Evolutionary conservation across 2,888 invertebrate genomes (phyloP), one percentile per base, ranked within the genome.

Genomic region (Drosophila anceps): DNA sequence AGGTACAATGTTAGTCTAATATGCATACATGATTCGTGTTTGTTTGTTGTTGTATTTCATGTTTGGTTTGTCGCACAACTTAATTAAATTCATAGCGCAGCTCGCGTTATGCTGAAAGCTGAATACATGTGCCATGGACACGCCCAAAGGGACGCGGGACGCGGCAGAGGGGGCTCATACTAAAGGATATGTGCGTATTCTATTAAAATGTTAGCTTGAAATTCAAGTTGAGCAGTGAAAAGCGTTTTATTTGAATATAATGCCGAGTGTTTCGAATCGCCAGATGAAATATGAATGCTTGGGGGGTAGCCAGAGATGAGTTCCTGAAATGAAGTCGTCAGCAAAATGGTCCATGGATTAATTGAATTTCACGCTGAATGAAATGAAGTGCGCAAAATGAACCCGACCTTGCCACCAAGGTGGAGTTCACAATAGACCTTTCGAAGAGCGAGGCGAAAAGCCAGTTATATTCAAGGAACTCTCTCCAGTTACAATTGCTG

Each of bases 331-430:
- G 74, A 90, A 91, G 92, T 81, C 81, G 80, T 91, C 88, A 91
- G 58, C 59, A 84, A 35, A 53, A 88, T 88, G 79, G 77, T 81
- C 81, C 90, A 82, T 90, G 85, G 78, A 81, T 79, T 87, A 91
- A 92, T 92, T 86, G 67, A 81, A 91, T 91, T 91, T 92, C 84
- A 91, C 91, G 91, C 84, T 75, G 66, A 54, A 71, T 82, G 57
- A 79, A 88, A 85, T 88, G 79, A 83, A 88, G 90, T 86, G 74
- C 66, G 81, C 73, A 60, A 48, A 15, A 54, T 69, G 87, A 73
- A 70, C 69, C 51, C 67, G 77, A 69, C 74, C 69, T 79, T 69
- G 76, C 65, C 65, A 65, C 57, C 59, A 43, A 55, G 41, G 65
- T 48, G 51, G 51, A 27, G 13, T 44, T 39, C 60, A 73, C 67